Base-by-base conservation (phyloP, 2,113 vertebrate genomes). In the Apteryx owenii region DNA sequence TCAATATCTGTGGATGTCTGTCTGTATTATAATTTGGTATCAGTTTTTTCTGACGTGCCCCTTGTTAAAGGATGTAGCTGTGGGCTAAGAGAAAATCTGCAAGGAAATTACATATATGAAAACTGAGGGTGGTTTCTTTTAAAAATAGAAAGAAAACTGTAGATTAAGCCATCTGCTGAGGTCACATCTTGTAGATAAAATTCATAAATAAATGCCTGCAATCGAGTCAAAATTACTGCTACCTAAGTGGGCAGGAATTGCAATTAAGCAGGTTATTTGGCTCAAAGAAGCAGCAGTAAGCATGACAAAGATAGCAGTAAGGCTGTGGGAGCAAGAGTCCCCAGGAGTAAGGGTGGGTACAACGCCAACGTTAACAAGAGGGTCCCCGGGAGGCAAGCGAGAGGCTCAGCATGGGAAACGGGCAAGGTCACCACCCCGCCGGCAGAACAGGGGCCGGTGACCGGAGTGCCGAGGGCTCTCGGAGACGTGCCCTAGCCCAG, bases 301-400 rank as follows among this genome's bases (percentile, higher is more conserved):
- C 23, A 3, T 20, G 33, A 48, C 33, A 53, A 25, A 58, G 58
- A 7, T 8, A 40, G 42, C 0, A 1, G 20, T 33, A 64, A 40
- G 21, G 38, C 62, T 48, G 36, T 0, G 0, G 42, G 5, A 46
- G n/a, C 1, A 0, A 13, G 48, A 38, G 36, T 62, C 48, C 50
- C 19, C 10, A 17, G 61, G 73, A 18, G 62, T 25, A 60, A 51
- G n/a, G 23, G 40, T 36, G 46, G 62, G 11, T 28, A 53, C 33
- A 53, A n/a, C 22, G 46, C 19, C 70, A 51, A 13, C 53, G 60
- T 53, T 51, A 50, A 40, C 81, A 72, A 21, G 21, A 22, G 38
- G 36, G 46, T 42, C 36, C 20, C n/a, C 17, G 26, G 28, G n/a
- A 53, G n/a, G 38, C 65, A 50, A 62, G 58, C 9, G 19, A 15